Evolutionary conservation across 2,113 vertebrate species (phyloP).

Genomic region (Colinus virginianus): DNA sequence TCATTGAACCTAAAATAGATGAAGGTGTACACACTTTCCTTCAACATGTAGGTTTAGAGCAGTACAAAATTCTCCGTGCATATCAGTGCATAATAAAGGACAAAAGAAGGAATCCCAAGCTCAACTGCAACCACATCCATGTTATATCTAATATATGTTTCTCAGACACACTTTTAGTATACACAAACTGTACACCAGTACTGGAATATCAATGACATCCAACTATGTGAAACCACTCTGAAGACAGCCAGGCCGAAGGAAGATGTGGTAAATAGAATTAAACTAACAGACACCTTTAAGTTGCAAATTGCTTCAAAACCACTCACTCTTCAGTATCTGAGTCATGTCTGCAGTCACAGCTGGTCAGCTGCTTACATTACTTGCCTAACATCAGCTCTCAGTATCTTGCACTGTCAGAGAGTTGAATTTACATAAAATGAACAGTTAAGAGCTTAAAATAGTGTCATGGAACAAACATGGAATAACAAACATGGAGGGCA

Average conservation of each 20-base stretch:
- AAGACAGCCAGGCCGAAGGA: not conserved
- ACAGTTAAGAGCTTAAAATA: not conserved
- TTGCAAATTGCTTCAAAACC: not conserved
- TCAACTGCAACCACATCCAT: not conserved
- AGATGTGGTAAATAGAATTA: not conserved
- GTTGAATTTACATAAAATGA: not conserved
- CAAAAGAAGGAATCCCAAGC: not conserved
- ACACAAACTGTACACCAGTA: not conserved
- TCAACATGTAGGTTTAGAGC: rapidly evolving
- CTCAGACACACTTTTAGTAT: too few species aligned
- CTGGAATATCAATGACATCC: not conserved
- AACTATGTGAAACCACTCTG: not conserved
- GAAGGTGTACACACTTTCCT: not conserved
- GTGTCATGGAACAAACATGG: not conserved
- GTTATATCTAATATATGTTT: not conserved
- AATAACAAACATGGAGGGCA: not conserved
- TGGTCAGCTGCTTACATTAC: not conserved
- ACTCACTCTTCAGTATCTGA: not conserved
- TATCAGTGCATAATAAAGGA: not conserved
- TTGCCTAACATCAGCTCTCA: not conserved
- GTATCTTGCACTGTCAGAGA: not conserved
- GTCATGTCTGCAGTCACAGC: not conserved
- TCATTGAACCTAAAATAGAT: not conserved
- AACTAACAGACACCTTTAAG: not conserved
- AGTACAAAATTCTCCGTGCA: not conserved